phyloP scores from a whole-genome alignment of 2,797 vertebrate genomes.

The Prionace glauca region DNA sequence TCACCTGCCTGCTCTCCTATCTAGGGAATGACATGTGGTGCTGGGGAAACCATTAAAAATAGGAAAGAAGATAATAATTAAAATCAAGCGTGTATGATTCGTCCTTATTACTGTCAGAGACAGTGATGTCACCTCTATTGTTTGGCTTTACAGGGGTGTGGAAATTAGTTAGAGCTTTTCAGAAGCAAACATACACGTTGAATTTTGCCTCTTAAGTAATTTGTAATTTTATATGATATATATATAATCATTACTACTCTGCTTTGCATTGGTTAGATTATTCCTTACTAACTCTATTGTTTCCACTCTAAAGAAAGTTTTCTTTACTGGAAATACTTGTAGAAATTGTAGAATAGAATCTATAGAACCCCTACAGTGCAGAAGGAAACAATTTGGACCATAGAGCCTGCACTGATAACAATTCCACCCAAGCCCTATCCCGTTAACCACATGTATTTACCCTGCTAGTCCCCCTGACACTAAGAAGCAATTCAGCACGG shows the following conservation, averaged over 20 bases:
- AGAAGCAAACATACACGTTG: not conserved
- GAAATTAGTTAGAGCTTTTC: not conserved
- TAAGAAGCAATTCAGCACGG: too few relatives aligned
- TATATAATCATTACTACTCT: not conserved
- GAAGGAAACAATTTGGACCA: too few relatives aligned
- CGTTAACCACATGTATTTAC: too few relatives aligned
- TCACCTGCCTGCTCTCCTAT: constrained; percentile 5
- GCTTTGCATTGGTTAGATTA: not conserved
- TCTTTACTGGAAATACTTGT: not conserved
- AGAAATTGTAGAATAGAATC: not conserved
- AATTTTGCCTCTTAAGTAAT: not conserved
- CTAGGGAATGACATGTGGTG: not conserved
- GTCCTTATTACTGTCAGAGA: not conserved
- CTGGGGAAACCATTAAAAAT: not conserved
- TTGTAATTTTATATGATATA: not conserved
- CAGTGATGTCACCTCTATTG: not conserved
- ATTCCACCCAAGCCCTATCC: too few relatives aligned
- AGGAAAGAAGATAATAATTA: not conserved
- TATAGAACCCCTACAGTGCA: too few relatives aligned
- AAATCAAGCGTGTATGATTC: not conserved
- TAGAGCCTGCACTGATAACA: too few relatives aligned
- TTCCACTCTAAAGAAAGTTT: not conserved
- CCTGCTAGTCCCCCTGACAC: too few relatives aligned
- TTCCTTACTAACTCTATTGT: not conserved
- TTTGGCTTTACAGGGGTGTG: not conserved